Conservation (phyloP, 2,888 invertebrate genomes). For the Stomorhina lunata region DNA sequence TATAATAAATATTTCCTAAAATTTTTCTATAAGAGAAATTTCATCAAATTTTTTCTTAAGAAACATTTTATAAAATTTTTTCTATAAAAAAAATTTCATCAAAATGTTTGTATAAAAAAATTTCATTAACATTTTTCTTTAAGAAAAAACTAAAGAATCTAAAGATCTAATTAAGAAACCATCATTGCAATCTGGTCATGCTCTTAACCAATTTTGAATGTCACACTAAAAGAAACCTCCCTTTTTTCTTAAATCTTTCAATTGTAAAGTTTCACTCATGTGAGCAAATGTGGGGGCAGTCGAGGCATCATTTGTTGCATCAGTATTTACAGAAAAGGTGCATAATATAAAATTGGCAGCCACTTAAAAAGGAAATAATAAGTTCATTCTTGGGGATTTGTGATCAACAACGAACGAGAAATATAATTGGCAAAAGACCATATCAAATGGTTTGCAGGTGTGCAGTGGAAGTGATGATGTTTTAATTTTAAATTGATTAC, state of each 20-base stretch:
- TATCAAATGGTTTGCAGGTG: conserved; percentile 61
- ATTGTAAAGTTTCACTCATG: not conserved
- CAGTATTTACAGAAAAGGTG: conserved; percentile 1
- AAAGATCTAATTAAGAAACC: no score
- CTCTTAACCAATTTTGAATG: not conserved
- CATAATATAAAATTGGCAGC: conserved; percentile 56
- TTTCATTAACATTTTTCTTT: no score
- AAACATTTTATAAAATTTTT: no score
- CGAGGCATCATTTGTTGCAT: not conserved
- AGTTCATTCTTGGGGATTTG: not conserved
- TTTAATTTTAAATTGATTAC: conserved; percentile 53
- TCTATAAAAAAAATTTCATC: no score
- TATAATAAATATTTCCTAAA: no score
- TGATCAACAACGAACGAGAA: not conserved
- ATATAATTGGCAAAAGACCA: conserved; percentile 35
- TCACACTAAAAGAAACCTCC: not conserved
- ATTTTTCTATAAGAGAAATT: no score
- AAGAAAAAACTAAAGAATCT: no score
- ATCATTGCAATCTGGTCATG: no score
- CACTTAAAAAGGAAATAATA: conserved; percentile 58
- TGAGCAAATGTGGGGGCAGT: conserved; percentile 19
- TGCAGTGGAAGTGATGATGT: conserved; percentile 61
- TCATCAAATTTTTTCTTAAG: no score
- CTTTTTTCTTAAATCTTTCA: not conserved
- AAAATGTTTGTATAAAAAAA: no score